Evolutionary conservation across 2,113 vertebrate genomes (phyloP), one percentile per base, ranked within the genome.

Genomic region (Chelonoidis abingdonii): DNA sequence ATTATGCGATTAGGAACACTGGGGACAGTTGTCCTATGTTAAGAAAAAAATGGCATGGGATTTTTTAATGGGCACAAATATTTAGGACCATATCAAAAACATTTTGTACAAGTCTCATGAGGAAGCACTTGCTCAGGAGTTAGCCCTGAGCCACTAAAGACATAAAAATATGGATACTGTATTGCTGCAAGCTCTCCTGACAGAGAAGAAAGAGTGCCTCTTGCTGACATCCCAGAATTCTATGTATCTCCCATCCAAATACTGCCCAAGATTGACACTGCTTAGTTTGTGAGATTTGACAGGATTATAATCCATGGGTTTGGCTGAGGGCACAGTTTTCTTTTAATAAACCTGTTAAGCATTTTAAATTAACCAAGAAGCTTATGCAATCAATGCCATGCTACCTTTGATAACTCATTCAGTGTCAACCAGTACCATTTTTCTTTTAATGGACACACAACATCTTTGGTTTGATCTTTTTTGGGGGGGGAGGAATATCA

Each of bases 191-290:
- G 96, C 95, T 96, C 96, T 92, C 86, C 96, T 95, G 96, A 85
- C 95, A 97, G 95, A 97, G 96, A 97, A 95, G 96, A 95, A 76
- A 95, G 92, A 97, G 96, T 97, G 96, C 93, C 94, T 97, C 97
- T 96, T 97, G 90, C 14, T n/a, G 35, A 69, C 16, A 69, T 17
- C 65, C 35, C 65, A 69, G 19, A 19, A 38, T 72, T 72, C 65
- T 5, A 38, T 21, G 9, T 81, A 47, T 50, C 96, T 95, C 89
- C 94, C 89, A 95, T 94, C 95, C 95, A 89, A 56, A 69, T 65
- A 76, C 56, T 78, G 88, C 6, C 53, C 54, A 27, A 52, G 6
- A 16, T 44, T 59, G 69, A 95, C 94, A 95, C 93, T 89, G 92
- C 95, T 78, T 94, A 89, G 65, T 80, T 95, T 93, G 87, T 1